Percentiles rank a stretch among this genome's conserved stretches.
phyloP scores from a whole-genome alignment of 2,888 invertebrate species.

The Cryptus viduatorius region DNA sequence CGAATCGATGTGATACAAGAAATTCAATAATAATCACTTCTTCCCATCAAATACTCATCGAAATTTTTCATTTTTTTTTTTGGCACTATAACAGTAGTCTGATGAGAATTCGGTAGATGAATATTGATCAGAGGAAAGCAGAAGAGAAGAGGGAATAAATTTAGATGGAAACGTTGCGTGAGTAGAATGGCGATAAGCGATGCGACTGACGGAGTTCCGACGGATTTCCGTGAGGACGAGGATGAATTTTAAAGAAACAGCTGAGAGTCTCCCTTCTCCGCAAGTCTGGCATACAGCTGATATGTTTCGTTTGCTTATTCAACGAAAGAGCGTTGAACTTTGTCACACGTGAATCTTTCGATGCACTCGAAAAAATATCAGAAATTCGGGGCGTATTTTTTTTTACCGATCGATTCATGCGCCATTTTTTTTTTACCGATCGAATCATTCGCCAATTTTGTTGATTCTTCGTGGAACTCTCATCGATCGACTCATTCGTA shows the following conservation, averaged over 20 bases:
- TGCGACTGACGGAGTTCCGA: slow-evolving; percentile 72
- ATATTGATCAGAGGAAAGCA: slow-evolving; percentile 58
- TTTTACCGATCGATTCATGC: too few species aligned
- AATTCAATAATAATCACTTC: not conserved
- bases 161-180: slow-evolving; percentile 46
- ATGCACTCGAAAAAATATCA: not conserved
- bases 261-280: slow-evolving; percentile 73
- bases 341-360: not conserved
- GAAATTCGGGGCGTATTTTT: not conserved
- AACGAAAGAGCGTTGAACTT: slow-evolving; percentile 56
- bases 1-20: not conserved
- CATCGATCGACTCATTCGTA: not conserved
- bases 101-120: slow-evolving; percentile 51
- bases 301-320: slow-evolving; percentile 24
- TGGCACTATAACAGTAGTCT: slow-evolving; percentile 39
- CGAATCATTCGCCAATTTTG: not conserved
- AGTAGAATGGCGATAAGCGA: slow-evolving; percentile 66
- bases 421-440: not conserved
- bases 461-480: not conserved
- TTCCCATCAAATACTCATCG: not conserved
- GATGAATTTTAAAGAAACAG: slow-evolving; percentile 78
- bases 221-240: slow-evolving; percentile 77
- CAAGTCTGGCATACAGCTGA: slow-evolving; percentile 46
- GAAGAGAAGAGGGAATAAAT: slow-evolving; percentile 45
- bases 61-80: not conserved